These are phyloP conservation scores for Chlorops oryzae DNA, from an alignment of 1,140 invertebrate genomes.

Conservation along the genomic window DNA sequence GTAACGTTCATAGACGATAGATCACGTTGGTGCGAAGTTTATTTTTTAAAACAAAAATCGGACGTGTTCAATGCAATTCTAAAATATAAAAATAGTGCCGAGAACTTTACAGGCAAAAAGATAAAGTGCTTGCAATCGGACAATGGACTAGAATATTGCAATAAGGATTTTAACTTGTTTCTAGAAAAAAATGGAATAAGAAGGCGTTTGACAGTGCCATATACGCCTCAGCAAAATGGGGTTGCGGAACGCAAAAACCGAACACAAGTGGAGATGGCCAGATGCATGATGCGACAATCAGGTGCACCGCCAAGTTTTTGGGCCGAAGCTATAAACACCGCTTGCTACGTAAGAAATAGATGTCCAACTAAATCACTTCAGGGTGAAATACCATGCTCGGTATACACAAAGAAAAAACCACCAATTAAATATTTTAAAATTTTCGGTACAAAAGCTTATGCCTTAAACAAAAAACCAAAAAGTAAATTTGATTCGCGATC, in stretches of 20 bases:
- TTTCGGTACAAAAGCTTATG: slow-evolving; percentile 33
- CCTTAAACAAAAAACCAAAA: slow-evolving; percentile 14
- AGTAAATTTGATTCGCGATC: slow-evolving; percentile 11
- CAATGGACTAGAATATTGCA: slow-evolving; percentile 35
- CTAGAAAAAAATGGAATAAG: slow-evolving; percentile 19
- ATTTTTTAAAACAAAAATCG: slow-evolving; percentile 35
- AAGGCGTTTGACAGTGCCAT: slow-evolving; percentile 17
- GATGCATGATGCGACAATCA: slow-evolving; percentile 18
- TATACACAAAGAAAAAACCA: slow-evolving; percentile 35
- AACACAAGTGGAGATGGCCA: slow-evolving; percentile 21
- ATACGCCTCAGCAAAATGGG: slow-evolving; percentile 45
- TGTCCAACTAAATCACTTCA: slow-evolving; percentile 18
- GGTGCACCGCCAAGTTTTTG: slow-evolving; percentile 21
- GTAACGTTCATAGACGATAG: slow-evolving; percentile 46
- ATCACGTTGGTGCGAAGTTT: slow-evolving; percentile 37
- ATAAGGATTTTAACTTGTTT: slow-evolving; percentile 24
- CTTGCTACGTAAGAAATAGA: slow-evolving; percentile 21
- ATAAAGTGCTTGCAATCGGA: slow-evolving; percentile 16
- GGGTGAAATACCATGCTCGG: slow-evolving; percentile 32
- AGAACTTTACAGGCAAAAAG: slow-evolving; percentile 5
- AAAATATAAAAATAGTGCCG: slow-evolving; percentile 7
- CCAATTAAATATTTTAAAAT: slow-evolving; percentile 31
- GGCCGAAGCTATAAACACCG: slow-evolving; percentile 21
- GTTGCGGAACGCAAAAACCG: slow-evolving; percentile 25
- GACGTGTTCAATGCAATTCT: slow-evolving; percentile 12